A percentile compares a stretch with the other conserved stretches of the same genome.
Conservation (phyloP, 1,140 invertebrate genomes). For the Pseudachorutes palmiensis region DNA sequence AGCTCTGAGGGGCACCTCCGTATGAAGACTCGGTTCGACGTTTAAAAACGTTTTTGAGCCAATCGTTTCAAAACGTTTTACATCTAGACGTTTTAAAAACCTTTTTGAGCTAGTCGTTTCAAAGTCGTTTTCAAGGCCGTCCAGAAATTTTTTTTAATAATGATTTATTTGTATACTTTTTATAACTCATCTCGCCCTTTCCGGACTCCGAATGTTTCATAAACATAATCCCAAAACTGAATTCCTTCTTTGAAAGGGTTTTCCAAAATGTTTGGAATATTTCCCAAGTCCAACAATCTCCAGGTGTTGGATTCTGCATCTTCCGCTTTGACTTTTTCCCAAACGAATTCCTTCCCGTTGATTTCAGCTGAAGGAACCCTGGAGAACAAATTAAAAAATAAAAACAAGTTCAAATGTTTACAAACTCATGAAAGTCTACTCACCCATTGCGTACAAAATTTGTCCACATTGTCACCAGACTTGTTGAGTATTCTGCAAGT, state of each 20-base stretch:
- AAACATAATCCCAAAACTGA: neutral
- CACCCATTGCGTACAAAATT: neutral
- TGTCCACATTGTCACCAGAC: neutral
- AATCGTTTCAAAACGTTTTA: too few relatives aligned
- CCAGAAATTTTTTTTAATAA: too few relatives aligned
- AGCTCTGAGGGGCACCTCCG: too few relatives aligned
- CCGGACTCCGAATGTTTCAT: neutral
- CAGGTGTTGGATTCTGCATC: neutral
- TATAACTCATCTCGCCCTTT: neutral
- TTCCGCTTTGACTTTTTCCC: neutral
- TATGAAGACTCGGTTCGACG: too few relatives aligned
- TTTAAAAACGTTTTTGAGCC: too few relatives aligned
- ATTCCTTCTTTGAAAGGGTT: neutral
- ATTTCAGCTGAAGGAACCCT: neutral
- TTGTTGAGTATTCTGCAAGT: neutral
- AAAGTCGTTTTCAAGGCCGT: too few relatives aligned
- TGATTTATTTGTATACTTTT: neutral
- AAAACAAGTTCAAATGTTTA: neutral
- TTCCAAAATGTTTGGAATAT: neutral
- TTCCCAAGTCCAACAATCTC: neutral
- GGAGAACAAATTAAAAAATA: slow-evolving; percentile 6
- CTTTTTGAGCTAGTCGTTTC: too few relatives aligned
- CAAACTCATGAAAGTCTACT: neutral
- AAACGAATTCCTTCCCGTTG: neutral
- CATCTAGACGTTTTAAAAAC: too few relatives aligned